Percentiles rank a stretch among this genome's conserved stretches.
These are phyloP conservation scores for Dascillus cervinus DNA, from an alignment of 2,888 invertebrate genomes.

Conservation along the genomic window DNA sequence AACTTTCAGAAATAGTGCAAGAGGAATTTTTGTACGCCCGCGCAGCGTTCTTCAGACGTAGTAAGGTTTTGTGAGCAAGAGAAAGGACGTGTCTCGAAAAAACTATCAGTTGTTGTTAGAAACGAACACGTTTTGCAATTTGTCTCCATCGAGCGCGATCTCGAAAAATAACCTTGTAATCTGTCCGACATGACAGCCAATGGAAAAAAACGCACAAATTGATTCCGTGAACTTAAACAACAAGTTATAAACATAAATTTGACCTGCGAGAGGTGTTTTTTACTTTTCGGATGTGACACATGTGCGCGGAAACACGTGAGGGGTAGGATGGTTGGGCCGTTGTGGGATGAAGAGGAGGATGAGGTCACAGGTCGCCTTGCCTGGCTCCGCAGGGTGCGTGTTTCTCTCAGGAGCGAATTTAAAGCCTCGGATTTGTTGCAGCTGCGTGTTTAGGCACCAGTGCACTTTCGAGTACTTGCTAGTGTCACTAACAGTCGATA, in stretches of 20 bases:
- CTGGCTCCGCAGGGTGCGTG: slow-evolving; percentile 15
- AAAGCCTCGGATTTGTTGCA: too few species aligned
- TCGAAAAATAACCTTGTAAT: slow-evolving; percentile 33
- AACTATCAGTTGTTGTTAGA: background rate
- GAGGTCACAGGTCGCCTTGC: slow-evolving; percentile 20
- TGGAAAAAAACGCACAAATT: slow-evolving; percentile 27
- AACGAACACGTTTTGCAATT: slow-evolving; percentile 19
- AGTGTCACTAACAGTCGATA: too few species aligned
- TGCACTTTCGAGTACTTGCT: too few species aligned
- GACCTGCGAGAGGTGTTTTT: slow-evolving; percentile 13
- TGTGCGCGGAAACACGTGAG: slow-evolving; percentile 21
- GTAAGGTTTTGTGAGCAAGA: background rate
- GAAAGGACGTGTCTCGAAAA: too few species aligned
- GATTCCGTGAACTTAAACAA: slow-evolving; percentile 24
- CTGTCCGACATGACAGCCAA: slow-evolving; percentile 28
- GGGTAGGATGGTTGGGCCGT: slow-evolving; percentile 20
- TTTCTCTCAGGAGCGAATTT: too few species aligned
- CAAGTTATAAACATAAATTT: slow-evolving; percentile 22
- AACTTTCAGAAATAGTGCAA: too few species aligned
- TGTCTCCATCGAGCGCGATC: slow-evolving; percentile 30
- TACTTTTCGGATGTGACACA: slow-evolving; percentile 18
- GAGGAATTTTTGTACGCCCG: too few species aligned
- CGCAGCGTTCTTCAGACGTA: background rate
- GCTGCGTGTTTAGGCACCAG: too few species aligned
- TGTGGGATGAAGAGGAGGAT: slow-evolving; percentile 15